Evolutionary conservation across 23 tunicate species (phyloP), one percentile per base, ranked within the genome.

Genomic region (Trididemnum clinides): DNA sequence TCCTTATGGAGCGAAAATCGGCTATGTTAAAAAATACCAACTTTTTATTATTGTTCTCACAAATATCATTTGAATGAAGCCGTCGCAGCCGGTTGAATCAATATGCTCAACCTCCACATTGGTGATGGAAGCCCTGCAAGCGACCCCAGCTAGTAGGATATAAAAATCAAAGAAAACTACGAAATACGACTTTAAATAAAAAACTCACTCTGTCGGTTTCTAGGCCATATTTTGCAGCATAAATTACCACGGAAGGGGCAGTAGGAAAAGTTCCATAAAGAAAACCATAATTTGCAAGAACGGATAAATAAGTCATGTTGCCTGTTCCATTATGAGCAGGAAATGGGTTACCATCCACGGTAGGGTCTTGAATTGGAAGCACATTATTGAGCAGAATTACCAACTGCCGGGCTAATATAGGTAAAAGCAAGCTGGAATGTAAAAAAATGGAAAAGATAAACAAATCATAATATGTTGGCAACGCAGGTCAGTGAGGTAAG

Each of bases 191-290:
- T 44, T 7, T 10, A 44, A 44, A 44, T 44, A 7, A n/a, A 34
- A 21, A 3, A 7, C 86, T 80, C 26, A 89, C 94, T 81, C 80
- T 65, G 35, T 94, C 98, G 0, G 75, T 77, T 51, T 94, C 98
- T 31, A 89, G n/a, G 0, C 83, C 85, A 64, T 89, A 94, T 70
- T 85, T 72, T 0, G 94, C 75, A 0, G 98, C 98, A 74, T 86
- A 94, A 28, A 94, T 89, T 22, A 89, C 76, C 18, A 94, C 94
- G 25, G 98, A 65, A 2, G 98, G 98, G 4, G 98, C 98, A 50
- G 94, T 57, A 4, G 98, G 98, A 35, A 94, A 74, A 35, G 98
- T 94, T 31, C 98, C 98, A 51, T 94, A 94, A 63, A 94, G 38
- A 51, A 92, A 94, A 26, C 81, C 94, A 58, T 57, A 94, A 36